Evolutionary conservation across 1,140 invertebrate genomes (phyloP), one percentile per base, ranked within the genome.

Genomic region (Penaeus chinensis): DNA sequence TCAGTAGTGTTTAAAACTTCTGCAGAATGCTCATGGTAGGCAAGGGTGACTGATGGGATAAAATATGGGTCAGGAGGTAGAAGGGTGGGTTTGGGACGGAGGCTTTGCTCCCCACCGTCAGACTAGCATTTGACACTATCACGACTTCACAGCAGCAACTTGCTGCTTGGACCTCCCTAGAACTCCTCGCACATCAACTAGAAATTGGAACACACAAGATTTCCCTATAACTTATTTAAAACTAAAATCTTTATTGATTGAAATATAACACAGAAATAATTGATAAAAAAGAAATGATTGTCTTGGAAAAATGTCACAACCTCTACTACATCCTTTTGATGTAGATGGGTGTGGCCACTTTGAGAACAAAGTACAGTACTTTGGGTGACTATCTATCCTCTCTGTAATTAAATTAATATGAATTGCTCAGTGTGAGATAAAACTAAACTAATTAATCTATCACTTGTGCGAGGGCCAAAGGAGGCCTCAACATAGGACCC

Each of bases 101-200:
- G 87, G 87, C 87, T 88, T 65, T 82, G 82, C 87, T 88, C 82
- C 82, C 82, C 87, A 78, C 87, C 82, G 86, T 87, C 86, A 87
- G 87, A 88, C 87, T 88, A 88, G 87, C 87, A 88, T 88, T 69
- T 88, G 82, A 88, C 87, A 88, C 87, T 88, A 88, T 88, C 87
- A 88, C 87, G 65, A 88, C 82, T 66, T 74, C 87, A 42, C 42
- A 60, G 77, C 77, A 79, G 77, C 77, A 42, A n/a, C 47, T 54
- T n/a, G 54, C 54, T 76, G 74, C 74, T 77, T 74, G 69, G 71
- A 84, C 83, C 69, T 84, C 83, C 83, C 71, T 47, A 61, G 24
- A 74, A 71, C 84, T 71, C 63, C 78, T 86, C 78, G 63, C 77
- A 81, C 77, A 76, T 85, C 27, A 60, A 78, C 83, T 85, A 78